These are phyloP conservation scores for Spodoptera frugiperda DNA, from an alignment of 1,140 invertebrate genomes.

Conservation along the genomic window DNA sequence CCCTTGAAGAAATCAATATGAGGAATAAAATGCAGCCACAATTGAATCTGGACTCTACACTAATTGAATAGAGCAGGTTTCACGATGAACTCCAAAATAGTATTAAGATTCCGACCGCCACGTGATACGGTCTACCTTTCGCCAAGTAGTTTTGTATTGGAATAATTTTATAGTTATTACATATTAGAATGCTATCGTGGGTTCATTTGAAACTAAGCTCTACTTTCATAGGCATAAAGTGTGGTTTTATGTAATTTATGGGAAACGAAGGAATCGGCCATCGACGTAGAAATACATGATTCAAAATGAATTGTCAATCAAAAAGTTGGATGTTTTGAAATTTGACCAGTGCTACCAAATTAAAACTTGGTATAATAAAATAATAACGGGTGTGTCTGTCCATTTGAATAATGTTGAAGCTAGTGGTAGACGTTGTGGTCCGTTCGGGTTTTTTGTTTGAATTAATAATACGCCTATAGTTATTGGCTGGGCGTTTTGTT, in stretches of 20 bases:
- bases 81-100: constrained; percentile 51
- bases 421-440: not conserved
- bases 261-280: constrained; percentile 25
- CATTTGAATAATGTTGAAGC: constrained; percentile 33
- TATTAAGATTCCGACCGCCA: constrained; percentile 77
- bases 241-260: not conserved
- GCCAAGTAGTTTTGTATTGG: constrained; percentile 80
- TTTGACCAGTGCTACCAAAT: constrained; percentile 46
- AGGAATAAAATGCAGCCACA: not conserved
- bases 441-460: constrained; percentile 22
- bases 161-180: constrained; percentile 85
- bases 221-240: constrained; percentile 1
- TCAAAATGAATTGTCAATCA: constrained; percentile 47
- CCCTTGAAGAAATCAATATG: not conserved
- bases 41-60: constrained; percentile 37
- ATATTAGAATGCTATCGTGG: constrained; percentile 70
- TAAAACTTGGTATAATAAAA: constrained; percentile 42
- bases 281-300: constrained; percentile 35
- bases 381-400: constrained; percentile 23
- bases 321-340: constrained; percentile 43
- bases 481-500: constrained; percentile 40
- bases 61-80: constrained; percentile 52
- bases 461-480: constrained; percentile 20
- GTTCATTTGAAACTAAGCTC: constrained; percentile 46
- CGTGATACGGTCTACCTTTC: constrained; percentile 83